These are phyloP conservation scores for Volucella inanis DNA, from an alignment of 2,888 invertebrate genomes.

Conservation along the genomic window DNA sequence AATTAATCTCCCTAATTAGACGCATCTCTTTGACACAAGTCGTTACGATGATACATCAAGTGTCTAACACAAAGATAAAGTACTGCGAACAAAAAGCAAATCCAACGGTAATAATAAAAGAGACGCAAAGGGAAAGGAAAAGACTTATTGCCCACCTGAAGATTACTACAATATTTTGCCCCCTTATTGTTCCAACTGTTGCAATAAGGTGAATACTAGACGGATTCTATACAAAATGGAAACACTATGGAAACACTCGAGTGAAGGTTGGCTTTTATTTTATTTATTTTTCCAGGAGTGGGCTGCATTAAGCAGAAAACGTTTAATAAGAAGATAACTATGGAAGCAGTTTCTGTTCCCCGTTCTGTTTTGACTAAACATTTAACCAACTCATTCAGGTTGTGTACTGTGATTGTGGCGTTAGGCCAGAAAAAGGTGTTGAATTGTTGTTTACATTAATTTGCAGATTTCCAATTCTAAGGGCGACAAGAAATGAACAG, in stretches of 20 bases:
- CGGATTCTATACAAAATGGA: constrained; percentile 23
- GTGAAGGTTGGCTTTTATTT: constrained; percentile 10
- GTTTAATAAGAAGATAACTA: not conserved
- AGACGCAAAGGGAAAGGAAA: constrained; percentile 3
- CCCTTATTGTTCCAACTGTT: constrained; percentile 29
- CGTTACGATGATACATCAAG: too few relatives aligned
- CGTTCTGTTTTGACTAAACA: not conserved
- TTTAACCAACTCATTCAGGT: constrained; percentile 24
- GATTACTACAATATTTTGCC: constrained; percentile 21
- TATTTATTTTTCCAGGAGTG: not conserved
- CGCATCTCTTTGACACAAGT: too few relatives aligned
- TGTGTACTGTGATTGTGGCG: constrained; percentile 3
- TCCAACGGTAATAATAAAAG: not conserved
- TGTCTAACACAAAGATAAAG: too few relatives aligned
- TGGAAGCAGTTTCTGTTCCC: not conserved
- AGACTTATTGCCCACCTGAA: constrained; percentile 56
- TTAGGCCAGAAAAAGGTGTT: constrained; percentile 3
- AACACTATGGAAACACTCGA: constrained; percentile 4
- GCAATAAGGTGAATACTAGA: constrained; percentile 2
- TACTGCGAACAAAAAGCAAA: not conserved
- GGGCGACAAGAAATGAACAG: too few relatives aligned
- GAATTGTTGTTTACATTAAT: not conserved
- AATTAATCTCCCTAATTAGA: too few relatives aligned
- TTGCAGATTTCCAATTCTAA: not conserved
- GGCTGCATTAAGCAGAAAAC: too few relatives aligned